A percentile compares a stretch with the other conserved stretches of the same genome.
phyloP scores from a whole-genome alignment of 2,797 vertebrate species.

The Cuniculus paca region DNA sequence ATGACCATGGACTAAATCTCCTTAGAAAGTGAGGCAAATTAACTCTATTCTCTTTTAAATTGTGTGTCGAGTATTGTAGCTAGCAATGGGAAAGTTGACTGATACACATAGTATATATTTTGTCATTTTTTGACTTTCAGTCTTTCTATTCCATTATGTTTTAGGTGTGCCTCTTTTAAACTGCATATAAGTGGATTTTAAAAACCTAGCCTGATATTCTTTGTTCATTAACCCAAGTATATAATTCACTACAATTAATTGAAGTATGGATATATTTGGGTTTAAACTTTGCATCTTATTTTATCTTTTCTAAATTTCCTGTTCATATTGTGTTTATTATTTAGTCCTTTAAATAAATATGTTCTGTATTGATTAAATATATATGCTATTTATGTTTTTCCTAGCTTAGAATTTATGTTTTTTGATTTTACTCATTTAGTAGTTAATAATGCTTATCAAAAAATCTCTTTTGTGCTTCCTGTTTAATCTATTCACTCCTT shows the following conservation, averaged over 20 bases:
- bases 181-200: not conserved
- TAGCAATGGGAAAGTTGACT: too few species aligned
- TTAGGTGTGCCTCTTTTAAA: not conserved
- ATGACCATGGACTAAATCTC: too few species aligned
- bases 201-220: not conserved
- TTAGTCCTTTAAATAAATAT: not conserved
- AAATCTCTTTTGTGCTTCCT: not conserved
- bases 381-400: not conserved
- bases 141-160: not conserved
- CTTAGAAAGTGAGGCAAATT: too few species aligned
- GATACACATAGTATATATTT: not conserved
- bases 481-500: not conserved
- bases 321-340: not conserved
- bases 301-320: not conserved
- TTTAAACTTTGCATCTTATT: not conserved
- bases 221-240: not conserved
- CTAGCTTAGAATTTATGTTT: not conserved
- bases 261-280: not conserved
- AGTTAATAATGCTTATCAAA: conserved; percentile 37
- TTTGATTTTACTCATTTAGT: not conserved
- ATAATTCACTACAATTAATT: not conserved
- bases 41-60: too few species aligned
- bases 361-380: not conserved
- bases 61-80: too few species aligned
- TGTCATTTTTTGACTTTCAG: not conserved